Evolutionary conservation across 2,888 invertebrate species (phyloP).

Genomic region (Orthonevra nobilis): DNA sequence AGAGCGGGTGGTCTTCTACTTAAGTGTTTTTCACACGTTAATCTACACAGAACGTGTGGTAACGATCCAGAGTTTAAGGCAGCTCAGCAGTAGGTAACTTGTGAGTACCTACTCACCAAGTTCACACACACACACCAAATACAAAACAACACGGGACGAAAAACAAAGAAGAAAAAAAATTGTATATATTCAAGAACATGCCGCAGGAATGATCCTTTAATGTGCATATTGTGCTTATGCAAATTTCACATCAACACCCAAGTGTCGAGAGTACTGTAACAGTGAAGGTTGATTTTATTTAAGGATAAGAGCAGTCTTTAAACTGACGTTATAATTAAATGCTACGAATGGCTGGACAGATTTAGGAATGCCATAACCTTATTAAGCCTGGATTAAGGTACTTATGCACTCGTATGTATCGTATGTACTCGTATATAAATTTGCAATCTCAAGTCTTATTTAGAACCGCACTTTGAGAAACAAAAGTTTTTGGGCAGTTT

Average conservation of each 20-base stretch:
- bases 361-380: too few species aligned
- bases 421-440: too few species aligned
- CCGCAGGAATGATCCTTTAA: constrained; percentile 37
- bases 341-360: too few species aligned
- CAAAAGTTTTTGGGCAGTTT: too few species aligned
- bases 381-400: too few species aligned
- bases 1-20: neutral
- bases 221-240: constrained; percentile 47
- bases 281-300: constrained; percentile 33
- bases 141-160: neutral
- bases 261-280: constrained; percentile 9
- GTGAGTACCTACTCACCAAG: neutral
- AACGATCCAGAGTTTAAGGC: constrained; percentile 38
- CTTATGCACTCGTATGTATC: too few species aligned
- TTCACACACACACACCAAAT: constrained; percentile 1
- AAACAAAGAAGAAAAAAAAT: neutral
- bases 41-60: constrained; percentile 20
- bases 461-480: too few species aligned
- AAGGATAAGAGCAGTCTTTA: constrained; percentile 4
- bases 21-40: constrained; percentile 47
- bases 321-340: constrained; percentile 11
- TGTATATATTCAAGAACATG: constrained; percentile 46
- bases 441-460: too few species aligned
- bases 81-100: constrained; percentile 8
- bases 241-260: constrained; percentile 31